A percentile compares a stretch with the other conserved stretches of the same genome.
Conservation (phyloP, 2,113 vertebrate species). For the Marmota monax region DNA sequence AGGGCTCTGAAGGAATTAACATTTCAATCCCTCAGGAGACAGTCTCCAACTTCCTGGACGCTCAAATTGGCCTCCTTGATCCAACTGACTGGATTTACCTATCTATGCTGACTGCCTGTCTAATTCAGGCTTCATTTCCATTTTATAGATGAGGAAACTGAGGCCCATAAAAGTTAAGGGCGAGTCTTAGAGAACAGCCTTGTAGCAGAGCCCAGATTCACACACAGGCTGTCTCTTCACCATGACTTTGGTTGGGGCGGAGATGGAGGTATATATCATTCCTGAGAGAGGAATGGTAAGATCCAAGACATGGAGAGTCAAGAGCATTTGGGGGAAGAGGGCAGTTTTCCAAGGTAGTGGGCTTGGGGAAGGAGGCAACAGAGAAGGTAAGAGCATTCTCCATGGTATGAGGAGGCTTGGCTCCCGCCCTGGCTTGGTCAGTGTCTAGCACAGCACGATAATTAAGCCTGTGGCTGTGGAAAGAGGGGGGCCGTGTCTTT, state of each 20-base stretch:
- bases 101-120: no score
- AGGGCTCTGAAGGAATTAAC: no score
- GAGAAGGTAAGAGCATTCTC: not conserved
- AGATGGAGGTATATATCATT: not conserved
- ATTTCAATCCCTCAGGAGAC: no score
- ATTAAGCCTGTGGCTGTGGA: not conserved
- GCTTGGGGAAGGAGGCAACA: not conserved
- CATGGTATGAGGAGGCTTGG: not conserved
- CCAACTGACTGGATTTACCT: no score
- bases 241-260: not conserved
- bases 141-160: not conserved
- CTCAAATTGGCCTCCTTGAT: no score
- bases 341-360: not conserved
- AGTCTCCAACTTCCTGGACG: no score
- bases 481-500: not conserved
- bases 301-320: not conserved
- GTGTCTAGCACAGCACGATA: accelerated
- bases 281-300: not conserved
- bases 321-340: not conserved
- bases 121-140: no score
- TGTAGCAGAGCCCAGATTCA: not conserved
- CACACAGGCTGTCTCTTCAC: not conserved
- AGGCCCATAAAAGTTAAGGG: not conserved
- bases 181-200: not conserved
- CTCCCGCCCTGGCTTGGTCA: not conserved